These are phyloP conservation scores for Capreolus pygargus DNA, from an alignment of 2,113 vertebrate genomes.

Conservation along the genomic window DNA sequence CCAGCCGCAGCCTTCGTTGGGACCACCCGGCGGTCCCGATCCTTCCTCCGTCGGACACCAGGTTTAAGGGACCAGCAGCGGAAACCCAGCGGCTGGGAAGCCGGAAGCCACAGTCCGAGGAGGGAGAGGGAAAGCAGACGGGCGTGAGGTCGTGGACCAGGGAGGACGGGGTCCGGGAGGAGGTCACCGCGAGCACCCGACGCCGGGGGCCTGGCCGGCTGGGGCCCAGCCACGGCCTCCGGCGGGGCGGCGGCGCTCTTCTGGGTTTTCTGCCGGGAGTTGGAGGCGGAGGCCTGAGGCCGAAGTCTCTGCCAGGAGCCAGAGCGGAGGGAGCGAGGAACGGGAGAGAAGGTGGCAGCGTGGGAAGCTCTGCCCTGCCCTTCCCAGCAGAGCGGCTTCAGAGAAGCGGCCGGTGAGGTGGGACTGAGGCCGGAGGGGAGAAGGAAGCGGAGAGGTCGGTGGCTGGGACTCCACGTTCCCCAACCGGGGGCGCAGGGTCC, in stretches of 20 bases:
- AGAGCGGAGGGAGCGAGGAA: background rate
- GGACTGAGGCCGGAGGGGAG: background rate
- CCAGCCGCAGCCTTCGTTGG: too few species aligned
- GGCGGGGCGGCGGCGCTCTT: background rate
- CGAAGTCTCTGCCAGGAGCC: background rate
- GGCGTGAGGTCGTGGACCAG: background rate
- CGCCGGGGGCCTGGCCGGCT: rapidly evolving
- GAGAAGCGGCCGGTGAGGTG: background rate
- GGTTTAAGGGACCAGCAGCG: background rate
- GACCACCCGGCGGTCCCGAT: background rate
- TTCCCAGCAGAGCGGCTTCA: background rate
- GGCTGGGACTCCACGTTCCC: background rate
- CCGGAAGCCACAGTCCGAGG: background rate
- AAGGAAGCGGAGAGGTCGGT: background rate
- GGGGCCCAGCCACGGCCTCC: background rate
- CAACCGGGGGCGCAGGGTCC: background rate
- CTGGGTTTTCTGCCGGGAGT: background rate
- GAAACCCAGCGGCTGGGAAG: background rate
- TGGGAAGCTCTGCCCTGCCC: background rate
- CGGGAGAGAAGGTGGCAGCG: background rate
- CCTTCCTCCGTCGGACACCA: background rate
- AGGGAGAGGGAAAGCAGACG: background rate
- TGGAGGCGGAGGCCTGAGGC: background rate
- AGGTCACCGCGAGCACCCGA: background rate
- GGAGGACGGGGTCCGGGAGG: background rate